A percentile compares a stretch with the other conserved stretches of the same genome.
Evolutionary conservation across 2,113 vertebrate genomes (phyloP).

Genomic region (Mesembrinibis cayennensis): DNA sequence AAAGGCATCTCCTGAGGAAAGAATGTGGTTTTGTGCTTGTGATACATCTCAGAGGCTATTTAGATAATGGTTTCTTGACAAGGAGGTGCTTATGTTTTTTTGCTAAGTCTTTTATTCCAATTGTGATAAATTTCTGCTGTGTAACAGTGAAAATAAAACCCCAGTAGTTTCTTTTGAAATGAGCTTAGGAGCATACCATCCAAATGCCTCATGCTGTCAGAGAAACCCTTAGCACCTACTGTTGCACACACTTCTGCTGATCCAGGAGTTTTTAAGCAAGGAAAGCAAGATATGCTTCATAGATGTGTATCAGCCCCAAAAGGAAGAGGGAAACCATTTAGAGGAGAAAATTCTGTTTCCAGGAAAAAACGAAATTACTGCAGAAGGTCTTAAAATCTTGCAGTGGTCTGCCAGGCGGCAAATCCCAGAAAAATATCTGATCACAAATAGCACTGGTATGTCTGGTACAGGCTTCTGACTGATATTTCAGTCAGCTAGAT

Average conservation of each 20-base stretch:
- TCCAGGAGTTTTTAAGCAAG: conserved; percentile 15
- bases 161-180: not conserved
- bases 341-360: not conserved
- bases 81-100: not conserved
- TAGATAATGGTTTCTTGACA: conserved; percentile 38
- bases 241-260: conserved; percentile 12
- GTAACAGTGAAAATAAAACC: not conserved
- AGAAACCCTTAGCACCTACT: conserved; percentile 17
- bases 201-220: conserved; percentile 19
- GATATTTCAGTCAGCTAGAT: conserved; percentile 1
- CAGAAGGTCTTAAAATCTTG: not conserved
- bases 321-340: conserved; percentile 9
- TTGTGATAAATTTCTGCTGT: conserved; percentile 34
- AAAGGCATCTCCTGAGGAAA: conserved; percentile 15
- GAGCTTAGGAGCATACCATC: not conserved
- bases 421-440: not conserved
- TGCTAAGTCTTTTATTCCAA: conserved; percentile 26
- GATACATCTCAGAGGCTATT: conserved; percentile 9
- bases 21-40: not conserved
- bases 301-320: conserved; percentile 11
- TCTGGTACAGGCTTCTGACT: not conserved
- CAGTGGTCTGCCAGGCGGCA: not conserved
- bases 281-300: conserved; percentile 12
- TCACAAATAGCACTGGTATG: not conserved
- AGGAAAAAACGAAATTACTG: not conserved